Percentiles rank a stretch among this genome's conserved stretches.
phyloP scores from a whole-genome alignment of 2,113 vertebrate species.

The Pachycephala philippinensis region DNA sequence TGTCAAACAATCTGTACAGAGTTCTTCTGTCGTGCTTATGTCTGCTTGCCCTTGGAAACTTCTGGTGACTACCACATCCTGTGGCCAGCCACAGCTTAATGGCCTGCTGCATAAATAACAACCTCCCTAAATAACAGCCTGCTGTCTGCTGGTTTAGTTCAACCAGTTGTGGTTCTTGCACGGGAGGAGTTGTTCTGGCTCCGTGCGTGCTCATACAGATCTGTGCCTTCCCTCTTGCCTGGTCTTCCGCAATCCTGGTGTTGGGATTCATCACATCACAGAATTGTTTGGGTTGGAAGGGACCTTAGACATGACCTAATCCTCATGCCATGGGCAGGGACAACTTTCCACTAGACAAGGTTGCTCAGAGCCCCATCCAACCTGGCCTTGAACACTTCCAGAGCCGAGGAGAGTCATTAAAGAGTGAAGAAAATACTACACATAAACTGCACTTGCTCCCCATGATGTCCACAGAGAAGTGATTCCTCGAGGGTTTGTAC shows the following conservation, averaged over 20 bases:
- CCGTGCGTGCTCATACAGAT: neutral
- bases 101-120: neutral
- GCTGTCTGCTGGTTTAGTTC: neutral
- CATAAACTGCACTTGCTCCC: neutral
- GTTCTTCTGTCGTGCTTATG: neutral
- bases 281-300: neutral
- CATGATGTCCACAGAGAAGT: neutral
- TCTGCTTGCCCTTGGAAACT: neutral
- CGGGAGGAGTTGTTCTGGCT: neutral
- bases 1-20: neutral
- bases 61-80: neutral
- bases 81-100: neutral
- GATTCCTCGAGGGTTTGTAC: neutral
- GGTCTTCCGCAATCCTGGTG: neutral
- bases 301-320: neutral
- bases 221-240: neutral
- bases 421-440: neutral
- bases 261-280: neutral
- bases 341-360: neutral
- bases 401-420: neutral
- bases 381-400: neutral
- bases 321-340: neutral
- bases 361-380: neutral
- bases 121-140: neutral
- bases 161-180: rapidly evolving